These are phyloP conservation scores for Paragorgia papillata DNA, from an alignment of 92 coral and sea anemone genomes.

Conservation along the genomic window DNA sequence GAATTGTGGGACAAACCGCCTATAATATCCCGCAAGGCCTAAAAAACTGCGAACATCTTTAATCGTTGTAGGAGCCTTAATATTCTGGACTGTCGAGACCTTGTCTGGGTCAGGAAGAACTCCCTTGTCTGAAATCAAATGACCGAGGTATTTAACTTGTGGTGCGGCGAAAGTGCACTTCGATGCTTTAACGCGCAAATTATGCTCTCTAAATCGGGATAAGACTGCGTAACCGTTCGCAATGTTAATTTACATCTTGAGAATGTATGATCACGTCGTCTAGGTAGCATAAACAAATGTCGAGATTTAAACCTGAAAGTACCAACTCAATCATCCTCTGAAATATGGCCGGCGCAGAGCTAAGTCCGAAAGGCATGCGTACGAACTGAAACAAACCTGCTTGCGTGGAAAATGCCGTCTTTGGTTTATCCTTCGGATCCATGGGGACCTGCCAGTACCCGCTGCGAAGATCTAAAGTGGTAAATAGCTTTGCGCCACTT, in stretches of 20 bases:
- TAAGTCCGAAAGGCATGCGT: slow-evolving; percentile 36
- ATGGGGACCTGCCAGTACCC: too few relatives aligned
- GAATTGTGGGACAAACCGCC: slow-evolving; percentile 31
- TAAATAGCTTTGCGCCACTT: slow-evolving; percentile 40
- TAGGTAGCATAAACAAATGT: slow-evolving; percentile 5
- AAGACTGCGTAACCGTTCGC: slow-evolving; percentile 23
- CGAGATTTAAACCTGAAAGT: slow-evolving; percentile 9
- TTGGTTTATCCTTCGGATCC: slow-evolving; percentile 24
- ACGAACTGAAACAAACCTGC: too few relatives aligned
- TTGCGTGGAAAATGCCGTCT: slow-evolving; percentile 33
- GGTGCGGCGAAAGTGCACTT: slow-evolving; percentile 38
- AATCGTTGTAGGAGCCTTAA: slow-evolving; percentile 18
- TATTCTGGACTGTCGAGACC: slow-evolving; percentile 38
- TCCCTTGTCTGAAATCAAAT: slow-evolving; percentile 36
- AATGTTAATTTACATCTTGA: slow-evolving; percentile 11
- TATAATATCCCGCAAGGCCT: slow-evolving; percentile 45
- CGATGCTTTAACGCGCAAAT: slow-evolving; percentile 37
- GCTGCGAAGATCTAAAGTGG: slow-evolving; percentile 45
- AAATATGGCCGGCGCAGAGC: slow-evolving; percentile 27
- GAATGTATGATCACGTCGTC: slow-evolving; percentile 40
- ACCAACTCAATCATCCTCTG: slow-evolving; percentile 16
- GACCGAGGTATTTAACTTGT: slow-evolving; percentile 33
- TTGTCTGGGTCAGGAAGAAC: slow-evolving; percentile 46
- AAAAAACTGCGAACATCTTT: slow-evolving; percentile 45
- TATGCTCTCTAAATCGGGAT: slow-evolving; percentile 32